Percentiles rank a stretch among this genome's conserved stretches.
Evolutionary conservation across 1,140 invertebrate genomes (phyloP).

Genomic region (Oryctes rhinoceros): DNA sequence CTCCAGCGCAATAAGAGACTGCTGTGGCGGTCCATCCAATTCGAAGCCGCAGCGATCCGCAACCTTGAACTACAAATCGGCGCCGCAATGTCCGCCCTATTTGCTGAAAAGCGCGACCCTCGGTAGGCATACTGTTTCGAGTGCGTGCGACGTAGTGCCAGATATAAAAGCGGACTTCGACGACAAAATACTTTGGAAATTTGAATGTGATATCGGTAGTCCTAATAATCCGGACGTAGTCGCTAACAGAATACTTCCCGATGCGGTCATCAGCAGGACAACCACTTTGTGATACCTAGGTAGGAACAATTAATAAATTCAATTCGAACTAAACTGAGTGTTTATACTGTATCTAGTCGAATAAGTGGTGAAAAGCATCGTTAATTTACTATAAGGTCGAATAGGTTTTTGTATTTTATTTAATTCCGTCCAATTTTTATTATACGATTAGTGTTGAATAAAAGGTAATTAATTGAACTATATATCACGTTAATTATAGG

Average conservation of each 20-base stretch:
- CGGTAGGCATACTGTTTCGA: constrained; percentile 45
- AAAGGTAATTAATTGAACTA: constrained; percentile 16
- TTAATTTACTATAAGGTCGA: neutral
- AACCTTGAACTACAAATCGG: constrained; percentile 55
- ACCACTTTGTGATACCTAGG: constrained; percentile 60
- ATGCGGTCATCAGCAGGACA: constrained; percentile 57
- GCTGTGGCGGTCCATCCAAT: constrained; percentile 59
- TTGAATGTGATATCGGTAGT: constrained; percentile 59
- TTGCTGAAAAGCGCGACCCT: constrained; percentile 52
- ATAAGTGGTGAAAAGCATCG: neutral
- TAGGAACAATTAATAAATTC: constrained; percentile 38
- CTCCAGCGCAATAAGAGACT: constrained; percentile 57
- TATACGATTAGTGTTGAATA: neutral
- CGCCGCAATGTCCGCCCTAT: constrained; percentile 53
- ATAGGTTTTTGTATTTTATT: constrained; percentile 21
- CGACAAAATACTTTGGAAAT: constrained; percentile 59
- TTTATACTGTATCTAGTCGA: constrained; percentile 19
- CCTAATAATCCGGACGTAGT: constrained; percentile 59
- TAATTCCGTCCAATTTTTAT: constrained; percentile 28
- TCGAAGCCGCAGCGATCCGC: constrained; percentile 51
- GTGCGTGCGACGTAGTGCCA: constrained; percentile 52
- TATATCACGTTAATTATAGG: neutral
- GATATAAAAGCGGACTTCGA: constrained; percentile 48
- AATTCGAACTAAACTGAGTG: constrained; percentile 14
- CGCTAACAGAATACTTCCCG: constrained; percentile 53